phyloP scores from a whole-genome alignment of 2,113 vertebrate species.

The Microtus montanus region DNA sequence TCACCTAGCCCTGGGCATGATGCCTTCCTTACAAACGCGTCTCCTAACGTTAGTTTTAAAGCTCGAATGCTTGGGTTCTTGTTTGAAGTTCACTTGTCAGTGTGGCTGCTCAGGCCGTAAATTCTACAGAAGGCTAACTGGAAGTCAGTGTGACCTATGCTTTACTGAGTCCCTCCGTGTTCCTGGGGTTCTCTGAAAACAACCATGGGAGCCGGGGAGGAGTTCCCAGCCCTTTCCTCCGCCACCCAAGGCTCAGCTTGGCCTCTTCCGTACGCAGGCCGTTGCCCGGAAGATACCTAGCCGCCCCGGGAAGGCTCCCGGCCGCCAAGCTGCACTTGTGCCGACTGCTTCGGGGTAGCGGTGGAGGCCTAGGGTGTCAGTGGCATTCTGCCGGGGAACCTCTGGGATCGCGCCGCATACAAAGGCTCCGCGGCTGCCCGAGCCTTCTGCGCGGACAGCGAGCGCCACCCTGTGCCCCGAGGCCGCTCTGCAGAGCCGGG shows the following conservation, averaged over 20 bases:
- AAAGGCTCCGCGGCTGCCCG: constrained; percentile 13
- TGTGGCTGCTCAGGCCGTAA: not conserved
- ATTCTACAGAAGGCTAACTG: not conserved
- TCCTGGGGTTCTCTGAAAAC: not conserved
- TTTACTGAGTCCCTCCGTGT: not conserved
- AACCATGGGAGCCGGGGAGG: not conserved
- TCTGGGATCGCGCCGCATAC: not conserved
- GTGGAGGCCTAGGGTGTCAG: not conserved
- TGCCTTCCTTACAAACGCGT: not conserved
- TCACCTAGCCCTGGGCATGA: not conserved
- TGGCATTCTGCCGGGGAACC: fast-evolving
- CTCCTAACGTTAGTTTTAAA: not conserved
- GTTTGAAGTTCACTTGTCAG: not conserved
- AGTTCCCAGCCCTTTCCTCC: not conserved
- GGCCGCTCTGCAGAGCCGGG: constrained; percentile 54
- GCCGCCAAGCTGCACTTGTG: not conserved
- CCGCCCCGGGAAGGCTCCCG: not conserved
- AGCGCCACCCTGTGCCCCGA: constrained; percentile 78
- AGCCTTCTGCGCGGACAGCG: constrained; percentile 33
- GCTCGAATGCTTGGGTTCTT: not conserved
- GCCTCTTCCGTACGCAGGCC: not conserved
- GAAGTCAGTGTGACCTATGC: not conserved
- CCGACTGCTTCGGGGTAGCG: not conserved
- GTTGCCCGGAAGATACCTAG: not conserved
- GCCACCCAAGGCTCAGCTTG: not conserved